Evolutionary conservation across 2,797 vertebrate species (phyloP).

Genomic region (Thripadectes ignobilis): DNA sequence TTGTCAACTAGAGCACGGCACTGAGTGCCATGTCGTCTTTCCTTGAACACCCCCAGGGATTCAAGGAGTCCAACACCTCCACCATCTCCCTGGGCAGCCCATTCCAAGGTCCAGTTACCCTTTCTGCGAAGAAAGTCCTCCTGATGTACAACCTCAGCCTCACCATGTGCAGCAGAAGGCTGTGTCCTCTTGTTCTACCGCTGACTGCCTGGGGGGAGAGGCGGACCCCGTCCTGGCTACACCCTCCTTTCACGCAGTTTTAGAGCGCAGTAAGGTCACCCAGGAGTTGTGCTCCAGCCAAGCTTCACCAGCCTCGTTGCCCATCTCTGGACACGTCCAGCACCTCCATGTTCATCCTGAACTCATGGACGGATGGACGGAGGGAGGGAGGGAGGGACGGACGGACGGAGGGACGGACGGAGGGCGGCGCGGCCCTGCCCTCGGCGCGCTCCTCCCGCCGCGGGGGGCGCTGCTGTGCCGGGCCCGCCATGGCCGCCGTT

Average conservation of each 20-base stretch:
- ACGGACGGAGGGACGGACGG: too few species aligned
- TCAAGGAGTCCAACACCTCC: too few species aligned
- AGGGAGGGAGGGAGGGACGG: too few species aligned
- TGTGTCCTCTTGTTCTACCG: too few species aligned
- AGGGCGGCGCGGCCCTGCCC: neutral
- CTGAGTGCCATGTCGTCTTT: neutral
- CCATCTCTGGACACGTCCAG: neutral
- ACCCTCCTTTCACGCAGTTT: too few species aligned
- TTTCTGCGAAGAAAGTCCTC: neutral
- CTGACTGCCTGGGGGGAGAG: too few species aligned
- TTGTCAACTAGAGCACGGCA: neutral
- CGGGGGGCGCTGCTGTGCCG: neutral
- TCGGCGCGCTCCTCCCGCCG: neutral
- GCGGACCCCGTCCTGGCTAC: too few species aligned
- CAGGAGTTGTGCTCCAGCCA: neutral
- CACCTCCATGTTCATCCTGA: too few species aligned
- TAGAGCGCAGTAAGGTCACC: neutral
- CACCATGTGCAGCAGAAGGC: neutral
- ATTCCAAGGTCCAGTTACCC: neutral
- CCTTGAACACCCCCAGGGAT: neutral
- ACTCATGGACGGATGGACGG: too few species aligned
- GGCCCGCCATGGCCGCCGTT: neutral
- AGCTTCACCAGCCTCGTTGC: accelerated
- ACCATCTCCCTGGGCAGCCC: neutral
- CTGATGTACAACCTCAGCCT: neutral